Base-by-base conservation (phyloP, 1,140 invertebrate genomes). In the Pristionchus pacificus region DNA sequence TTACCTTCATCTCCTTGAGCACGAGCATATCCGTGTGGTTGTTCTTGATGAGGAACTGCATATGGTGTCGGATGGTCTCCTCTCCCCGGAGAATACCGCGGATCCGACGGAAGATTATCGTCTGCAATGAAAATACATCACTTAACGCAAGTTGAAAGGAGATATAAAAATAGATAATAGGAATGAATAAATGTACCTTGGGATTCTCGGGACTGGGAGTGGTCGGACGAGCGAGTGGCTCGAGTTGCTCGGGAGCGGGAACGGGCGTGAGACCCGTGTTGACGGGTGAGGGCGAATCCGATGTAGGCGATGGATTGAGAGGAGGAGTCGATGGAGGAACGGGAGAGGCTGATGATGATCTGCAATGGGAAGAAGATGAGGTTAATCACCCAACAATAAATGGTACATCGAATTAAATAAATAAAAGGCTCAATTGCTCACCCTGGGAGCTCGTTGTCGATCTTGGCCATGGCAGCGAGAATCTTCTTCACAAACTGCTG, bases 1-100 rank as follows among this genome's bases (percentile, higher is more conserved):
- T 49, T 10, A 49, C 38, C 38, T 49, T 49, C 38, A 49, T 49
- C 19, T 49, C 38, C 84, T 97, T 95, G n/a, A 99, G 85, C 75
- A 98, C 93, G 3, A 96, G 88, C 88, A 96, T 89, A 85, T 99
- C 96, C 15, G 95, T 93, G 84, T 98, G 93, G 87, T 99, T 98
- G 74, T 93, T 97, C 68, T 94, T 89, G 79, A 99, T 97, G 31
- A 98, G 87, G 84, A 99, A 99, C 85, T 99, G 96, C 63, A 98
- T 87, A 85, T 98, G 94, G 55, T 98, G 86, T 74, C 92, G 92
- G 80, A 98, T 97, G 0, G 93, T 93, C 19, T 95, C 89, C 86
- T 97, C 93, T 33, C 97, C 96, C 73, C 92, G 90, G 1, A 99
- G 87, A 82, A 99, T 98, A 3, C 33, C 24, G 62, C 72, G 75